Evolutionary conservation across 2,113 vertebrate genomes (phyloP).

Genomic region (Eclectus roratus): DNA sequence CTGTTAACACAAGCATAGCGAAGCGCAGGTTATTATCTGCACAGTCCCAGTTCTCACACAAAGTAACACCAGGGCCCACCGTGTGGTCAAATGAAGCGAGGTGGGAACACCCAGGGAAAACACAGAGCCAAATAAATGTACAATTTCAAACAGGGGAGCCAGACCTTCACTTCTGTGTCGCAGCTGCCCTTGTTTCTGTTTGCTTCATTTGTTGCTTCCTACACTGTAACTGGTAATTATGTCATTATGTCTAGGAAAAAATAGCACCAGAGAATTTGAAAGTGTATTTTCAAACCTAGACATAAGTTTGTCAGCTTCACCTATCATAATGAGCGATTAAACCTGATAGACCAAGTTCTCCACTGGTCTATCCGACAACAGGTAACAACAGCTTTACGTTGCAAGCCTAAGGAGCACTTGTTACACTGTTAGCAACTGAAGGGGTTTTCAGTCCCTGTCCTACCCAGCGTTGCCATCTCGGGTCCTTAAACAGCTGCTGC

Average conservation of each 20-base stretch:
- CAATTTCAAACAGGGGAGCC: not conserved
- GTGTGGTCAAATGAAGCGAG: not conserved
- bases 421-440: not conserved
- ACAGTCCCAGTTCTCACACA: not conserved
- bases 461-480: not conserved
- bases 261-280: not conserved
- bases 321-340: accelerated
- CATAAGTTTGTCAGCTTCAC: not conserved
- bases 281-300: not conserved
- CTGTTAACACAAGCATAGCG: not conserved
- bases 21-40: not conserved
- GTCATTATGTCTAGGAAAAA: constrained; percentile 39
- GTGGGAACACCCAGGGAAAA: not conserved
- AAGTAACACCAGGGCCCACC: not conserved
- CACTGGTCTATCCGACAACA: not conserved
- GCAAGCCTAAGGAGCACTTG: not conserved
- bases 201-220: constrained; percentile 1
- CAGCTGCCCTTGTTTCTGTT: not conserved
- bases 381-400: not conserved
- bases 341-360: not conserved
- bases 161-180: not conserved
- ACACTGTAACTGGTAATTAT: constrained; percentile 9
- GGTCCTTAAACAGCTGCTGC: not conserved
- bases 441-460: not conserved
- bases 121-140: accelerated